Evolutionary conservation across 92 coral and sea anemone genomes (phyloP).

Genomic region (Desmophyllum pertusum): DNA sequence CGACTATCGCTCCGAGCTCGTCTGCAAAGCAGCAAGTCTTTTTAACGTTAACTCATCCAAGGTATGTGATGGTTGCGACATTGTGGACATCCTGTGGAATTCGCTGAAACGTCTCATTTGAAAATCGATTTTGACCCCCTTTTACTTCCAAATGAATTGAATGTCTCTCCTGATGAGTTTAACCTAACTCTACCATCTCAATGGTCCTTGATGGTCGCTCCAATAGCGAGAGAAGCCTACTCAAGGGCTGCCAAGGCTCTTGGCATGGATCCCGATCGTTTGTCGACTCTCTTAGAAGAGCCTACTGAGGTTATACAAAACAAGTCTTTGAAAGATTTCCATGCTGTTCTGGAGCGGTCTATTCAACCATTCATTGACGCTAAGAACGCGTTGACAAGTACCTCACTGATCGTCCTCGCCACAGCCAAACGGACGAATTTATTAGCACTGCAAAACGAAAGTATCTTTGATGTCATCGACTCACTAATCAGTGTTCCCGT

Average conservation of each 20-base stretch:
- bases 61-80: slow-evolving; percentile 49
- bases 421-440: slow-evolving; percentile 34
- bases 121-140: slow-evolving; percentile 45
- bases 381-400: slow-evolving; percentile 20
- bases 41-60: slow-evolving; percentile 61
- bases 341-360: slow-evolving; percentile 12
- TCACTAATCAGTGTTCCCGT: slow-evolving; percentile 41
- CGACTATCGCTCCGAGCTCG: slow-evolving; percentile 32
- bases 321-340: slow-evolving; percentile 52
- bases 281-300: slow-evolving; percentile 51
- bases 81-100: slow-evolving; percentile 61
- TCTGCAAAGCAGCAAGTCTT: slow-evolving; percentile 32
- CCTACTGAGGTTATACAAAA: slow-evolving; percentile 36
- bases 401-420: slow-evolving; percentile 31
- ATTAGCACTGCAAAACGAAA: slow-evolving; percentile 41
- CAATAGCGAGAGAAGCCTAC: slow-evolving; percentile 59
- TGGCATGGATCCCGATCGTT: slow-evolving; percentile 45
- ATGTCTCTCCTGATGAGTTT: slow-evolving; percentile 49
- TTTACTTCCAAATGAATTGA: slow-evolving; percentile 48
- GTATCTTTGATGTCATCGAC: slow-evolving; percentile 43
- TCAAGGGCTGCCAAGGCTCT: slow-evolving; percentile 43
- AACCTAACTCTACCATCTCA: slow-evolving; percentile 59
- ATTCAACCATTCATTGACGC: slow-evolving; percentile 50
- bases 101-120: slow-evolving; percentile 41
- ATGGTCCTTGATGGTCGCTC: slow-evolving; percentile 62